Evolutionary conservation across 2,113 vertebrate genomes (phyloP), one percentile per base, ranked within the genome.

Genomic region (Urocitellus parryii): DNA sequence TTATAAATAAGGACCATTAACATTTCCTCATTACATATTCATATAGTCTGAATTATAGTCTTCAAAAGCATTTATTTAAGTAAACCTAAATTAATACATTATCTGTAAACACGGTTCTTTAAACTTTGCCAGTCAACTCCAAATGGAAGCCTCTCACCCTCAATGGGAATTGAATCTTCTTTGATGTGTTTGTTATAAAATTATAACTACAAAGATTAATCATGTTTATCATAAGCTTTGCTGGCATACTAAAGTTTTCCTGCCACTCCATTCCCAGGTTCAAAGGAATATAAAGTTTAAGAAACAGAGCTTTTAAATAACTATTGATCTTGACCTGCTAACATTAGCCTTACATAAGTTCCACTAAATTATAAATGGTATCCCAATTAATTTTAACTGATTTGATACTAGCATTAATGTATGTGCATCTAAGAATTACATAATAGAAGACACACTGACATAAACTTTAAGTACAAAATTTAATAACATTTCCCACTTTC

Each of bases 1-100:
- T 94, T 70, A 87, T 72, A 67, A 45, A 93, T 37, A 91, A 93
- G 12, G 6, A 74, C 16, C 58, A 73, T 22, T 67, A 72, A 83
- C 8, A 92, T 77, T 96, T 94, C 94, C 74, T 90, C 91, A 65
- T 74, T 87, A 91, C 29, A 91, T 20, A 88, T 3, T 74, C 24
- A 27, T 51, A 88, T 29, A 84, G 22, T 83, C 39, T 78, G 65
- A 65, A 63, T 63, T 83, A 34, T 45, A 91, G 5, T n/a, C 48
- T 94, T 91, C 45, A 96, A 96, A 51, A 95, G 34, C 8, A 92
- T 34, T 61, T 76, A 76, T 37, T 65, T 73, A 81, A 34, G 9
- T 37, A 90, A 87, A 25, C 48, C 29, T 53, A 89, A 91, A 74
- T 65, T 37, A 88, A 72, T 65, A 87, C 18, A 81, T 56, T 80